These are phyloP conservation scores for Phyllostomus hastatus DNA, from an alignment of 2,113 vertebrate genomes.

Conservation along the genomic window DNA sequence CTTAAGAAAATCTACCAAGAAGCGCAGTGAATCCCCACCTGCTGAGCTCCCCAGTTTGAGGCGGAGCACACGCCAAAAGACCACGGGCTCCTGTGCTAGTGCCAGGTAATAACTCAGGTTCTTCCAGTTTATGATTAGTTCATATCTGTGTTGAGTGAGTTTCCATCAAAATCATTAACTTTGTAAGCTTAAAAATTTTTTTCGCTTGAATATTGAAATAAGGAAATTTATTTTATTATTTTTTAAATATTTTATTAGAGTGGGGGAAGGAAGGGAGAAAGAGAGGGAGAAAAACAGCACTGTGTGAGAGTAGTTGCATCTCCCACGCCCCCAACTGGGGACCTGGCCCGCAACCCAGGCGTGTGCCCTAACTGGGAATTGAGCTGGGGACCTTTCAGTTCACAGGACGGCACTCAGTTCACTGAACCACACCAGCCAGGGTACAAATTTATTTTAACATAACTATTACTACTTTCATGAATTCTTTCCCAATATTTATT, in stretches of 20 bases:
- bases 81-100: constrained; percentile 99
- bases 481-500: not conserved
- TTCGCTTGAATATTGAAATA: not conserved
- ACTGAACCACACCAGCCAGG: no score
- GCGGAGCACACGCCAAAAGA: constrained; percentile 99
- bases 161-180: not conserved
- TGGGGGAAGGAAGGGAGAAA: no score
- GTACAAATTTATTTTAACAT: not conserved
- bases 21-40: constrained; percentile 99
- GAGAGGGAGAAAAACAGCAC: no score
- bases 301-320: no score
- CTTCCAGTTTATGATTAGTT: not conserved
- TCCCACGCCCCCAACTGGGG: no score
- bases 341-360: no score
- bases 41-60: constrained; percentile 99
- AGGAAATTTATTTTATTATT: not conserved
- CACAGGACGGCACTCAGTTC: no score
- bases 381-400: no score
- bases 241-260: no score
- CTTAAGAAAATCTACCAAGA: constrained; percentile 98
- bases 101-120: constrained; percentile 87
- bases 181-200: not conserved
- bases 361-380: no score
- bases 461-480: not conserved
- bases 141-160: not conserved